A percentile compares a stretch with the other conserved stretches of the same genome.
phyloP scores from a whole-genome alignment of 2,113 vertebrate genomes.

The Odontophorus gujanensis region DNA sequence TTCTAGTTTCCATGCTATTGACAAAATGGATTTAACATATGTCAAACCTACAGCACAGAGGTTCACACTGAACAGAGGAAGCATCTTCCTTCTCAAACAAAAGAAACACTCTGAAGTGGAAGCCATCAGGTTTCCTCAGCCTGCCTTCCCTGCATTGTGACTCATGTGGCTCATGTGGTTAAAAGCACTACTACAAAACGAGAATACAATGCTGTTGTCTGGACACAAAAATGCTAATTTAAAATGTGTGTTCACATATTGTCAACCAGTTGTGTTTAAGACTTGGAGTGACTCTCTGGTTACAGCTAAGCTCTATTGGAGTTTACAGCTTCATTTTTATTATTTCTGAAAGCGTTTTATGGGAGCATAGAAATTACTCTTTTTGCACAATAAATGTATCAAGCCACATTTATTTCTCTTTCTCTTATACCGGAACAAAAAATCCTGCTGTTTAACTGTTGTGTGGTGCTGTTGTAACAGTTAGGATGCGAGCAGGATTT shows the following conservation, averaged over 20 bases:
- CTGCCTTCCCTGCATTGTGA: background rate
- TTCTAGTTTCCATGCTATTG: background rate
- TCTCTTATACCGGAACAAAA: background rate
- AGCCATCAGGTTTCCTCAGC: slow-evolving; percentile 41
- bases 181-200: background rate
- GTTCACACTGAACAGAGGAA: background rate
- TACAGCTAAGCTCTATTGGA: background rate
- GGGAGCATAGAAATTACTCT: background rate
- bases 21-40: background rate
- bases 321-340: background rate
- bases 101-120: background rate
- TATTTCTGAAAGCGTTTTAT: background rate
- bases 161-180: background rate
- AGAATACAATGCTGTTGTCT: slow-evolving; percentile 33
- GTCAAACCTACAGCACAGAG: background rate
- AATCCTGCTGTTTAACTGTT: background rate
- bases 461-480: background rate
- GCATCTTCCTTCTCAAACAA: background rate
- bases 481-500: background rate
- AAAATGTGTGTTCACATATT: background rate
- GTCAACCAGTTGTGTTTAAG: background rate
- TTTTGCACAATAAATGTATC: background rate
- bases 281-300: background rate
- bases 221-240: background rate
- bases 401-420: background rate